Evolutionary conservation across 2,113 vertebrate species (phyloP), one percentile per base, ranked within the genome.

Genomic region (Castor canadensis): DNA sequence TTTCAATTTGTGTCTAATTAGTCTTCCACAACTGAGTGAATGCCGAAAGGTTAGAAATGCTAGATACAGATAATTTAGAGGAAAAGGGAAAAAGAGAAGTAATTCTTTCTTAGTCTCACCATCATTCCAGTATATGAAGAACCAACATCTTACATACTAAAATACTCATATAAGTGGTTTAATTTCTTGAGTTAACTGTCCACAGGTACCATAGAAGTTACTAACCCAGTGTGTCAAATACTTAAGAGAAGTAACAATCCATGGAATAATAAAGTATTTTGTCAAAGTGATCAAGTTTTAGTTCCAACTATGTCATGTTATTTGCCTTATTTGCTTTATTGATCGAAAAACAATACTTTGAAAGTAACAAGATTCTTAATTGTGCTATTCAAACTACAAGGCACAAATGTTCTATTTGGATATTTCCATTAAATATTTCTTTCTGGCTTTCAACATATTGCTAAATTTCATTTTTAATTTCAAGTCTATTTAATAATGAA

Each of bases 401-500:
- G 2, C 16, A 67, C 88, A 69, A 28, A 16, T 20, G 22, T 45
- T 73, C 28, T 7, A 77, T 47, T 89, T 87, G 43, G 8, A 86
- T 85, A 4, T 80, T 75, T 87, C 9, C 17, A 47, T 73, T 67
- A 28, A 75, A 56, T 81, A 4, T 43, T 76, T 88, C 6, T 49
- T 54, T 54, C 16, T 11, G 32, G 28, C 15, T 85, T 95, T 93
- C n/a, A 60, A 13, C 54, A 76, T 28, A 35, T 76, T 28, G 12
- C 35, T 77, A 77, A 35, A 92, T 96, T 97, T 85, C 6, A 58
- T 87, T 67, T 26, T 75, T 85, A 71, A 81, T 67, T 85, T 91
- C 32, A 56, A 80, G 64, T 93, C 87, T 56, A 49, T 62, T 86
- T 86, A 71, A 72, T 58, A 89, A 49, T 92, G 35, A 92, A 85